Evolutionary conservation across 2,797 vertebrate genomes (phyloP), one percentile per base, ranked within the genome.

Genomic region (Pseudochirops cupreus): DNA sequence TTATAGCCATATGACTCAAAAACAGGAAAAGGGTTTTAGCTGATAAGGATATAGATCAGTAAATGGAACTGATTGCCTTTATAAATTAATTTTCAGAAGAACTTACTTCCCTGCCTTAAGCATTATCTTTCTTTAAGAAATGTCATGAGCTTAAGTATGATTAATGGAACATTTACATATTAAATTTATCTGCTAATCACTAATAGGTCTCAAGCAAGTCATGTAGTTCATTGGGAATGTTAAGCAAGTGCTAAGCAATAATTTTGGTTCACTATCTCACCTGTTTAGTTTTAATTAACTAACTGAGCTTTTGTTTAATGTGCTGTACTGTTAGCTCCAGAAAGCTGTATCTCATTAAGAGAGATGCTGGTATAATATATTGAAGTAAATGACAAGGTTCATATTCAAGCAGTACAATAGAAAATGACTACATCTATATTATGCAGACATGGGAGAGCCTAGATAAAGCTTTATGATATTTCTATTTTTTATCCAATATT

Each of bases 281-380:
- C 55, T 95, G 26, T 92, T 97, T 57, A 56, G 39, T 94, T 97
- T 97, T 97, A 96, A 74, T 94, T 93, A 92, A 91, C 59, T 90
- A 96, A 62, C 31, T 93, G 54, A 93, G 87, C 50, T 92, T 96
- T 89, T 90, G 91, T 97, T 98, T 94, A 91, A 59, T 59, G 74
- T 93, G 59, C 39, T 74, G 29, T 59, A n/a, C 91, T 97, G 52
- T 58, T 92, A n/a, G 58, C 46, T 91, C 57, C n/a, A 91, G 93
- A 91, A 94, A 24, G 31, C 31, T 94, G 13, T 29, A 2, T 0
- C 95, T 94, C 96, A 21, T 95, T 97, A 92, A 92, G 31, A 29
- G 82, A 87, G 50, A 91, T 94, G 21, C 33, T 95, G 26, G 67
- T 50, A 93, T 93, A 93, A 13, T 29, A 57, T 94, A 94, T 96